phyloP scores from a whole-genome alignment of 2,888 invertebrate genomes.

The Plutella xylostella region DNA sequence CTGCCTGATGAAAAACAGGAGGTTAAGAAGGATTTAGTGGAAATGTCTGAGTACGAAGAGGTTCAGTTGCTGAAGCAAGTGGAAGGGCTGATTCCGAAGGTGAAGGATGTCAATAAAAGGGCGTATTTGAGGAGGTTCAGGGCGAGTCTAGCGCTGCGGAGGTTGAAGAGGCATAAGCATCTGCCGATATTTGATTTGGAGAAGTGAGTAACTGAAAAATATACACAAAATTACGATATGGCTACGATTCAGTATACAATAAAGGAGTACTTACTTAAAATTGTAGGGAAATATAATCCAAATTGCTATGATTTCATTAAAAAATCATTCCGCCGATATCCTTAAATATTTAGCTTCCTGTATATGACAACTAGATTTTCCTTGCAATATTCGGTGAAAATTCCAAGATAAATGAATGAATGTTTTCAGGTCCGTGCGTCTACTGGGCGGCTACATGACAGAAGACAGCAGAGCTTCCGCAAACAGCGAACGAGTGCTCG shows the following conservation, averaged over 20 bases:
- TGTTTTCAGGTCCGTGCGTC: conserved; percentile 37
- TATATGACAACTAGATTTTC: too few relatives aligned
- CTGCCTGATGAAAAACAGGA: conserved; percentile 20
- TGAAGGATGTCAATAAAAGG: conserved; percentile 36
- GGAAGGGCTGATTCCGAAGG: conserved; percentile 40
- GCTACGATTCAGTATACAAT: too few relatives aligned
- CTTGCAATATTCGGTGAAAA: too few relatives aligned
- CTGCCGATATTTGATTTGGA: conserved; percentile 56
- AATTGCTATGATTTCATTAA: too few relatives aligned
- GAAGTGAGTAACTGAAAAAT: conserved; percentile 51
- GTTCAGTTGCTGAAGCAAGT: conserved; percentile 53
- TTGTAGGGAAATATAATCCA: too few relatives aligned
- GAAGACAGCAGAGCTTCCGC: conserved; percentile 33
- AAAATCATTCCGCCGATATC: too few relatives aligned
- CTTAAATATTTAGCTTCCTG: too few relatives aligned
- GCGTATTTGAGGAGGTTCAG: conserved; percentile 34
- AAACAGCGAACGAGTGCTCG: conserved; percentile 46
- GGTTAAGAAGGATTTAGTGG: conserved; percentile 28
- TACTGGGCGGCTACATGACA: conserved; percentile 43
- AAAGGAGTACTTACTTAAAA: too few relatives aligned
- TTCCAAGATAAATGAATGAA: too few relatives aligned
- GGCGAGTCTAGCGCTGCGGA: conserved; percentile 46
- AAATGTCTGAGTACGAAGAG: conserved; percentile 52
- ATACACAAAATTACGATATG: too few relatives aligned
- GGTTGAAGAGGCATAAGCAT: conserved; percentile 53